Evolutionary conservation across 2,797 vertebrate species (phyloP), one percentile per base, ranked within the genome.

Genomic region (Chloroceryle amazona): DNA sequence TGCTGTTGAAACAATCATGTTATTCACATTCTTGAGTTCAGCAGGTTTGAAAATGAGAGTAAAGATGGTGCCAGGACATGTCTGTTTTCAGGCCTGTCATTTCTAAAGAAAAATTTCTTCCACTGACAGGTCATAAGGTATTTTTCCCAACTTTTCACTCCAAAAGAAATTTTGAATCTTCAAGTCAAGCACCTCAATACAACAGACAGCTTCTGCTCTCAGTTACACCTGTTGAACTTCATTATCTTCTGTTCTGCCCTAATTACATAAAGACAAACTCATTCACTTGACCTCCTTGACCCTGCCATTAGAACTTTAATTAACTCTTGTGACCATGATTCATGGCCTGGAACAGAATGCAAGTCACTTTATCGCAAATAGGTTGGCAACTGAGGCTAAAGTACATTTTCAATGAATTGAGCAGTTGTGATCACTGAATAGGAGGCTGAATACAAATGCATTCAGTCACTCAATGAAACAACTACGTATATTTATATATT

Each of bases 201-300:
- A 60, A 31, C 66, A 75, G 76, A 46, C 11, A 20, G 87, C 23
- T 86, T 72, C 76, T 86, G 25, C 73, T 76, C 95, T 94, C 44
- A 0, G 29, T 94, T 95, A 44, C 91, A 95, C 93, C 90, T 89
- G 88, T 79, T 95, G 94, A 81, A 89, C 70, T 86, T 87, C 85
- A 91, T 93, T 89, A 94, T 93, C 60, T 81, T 84, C 82, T 4
- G 0, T 86, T 93, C 87, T 89, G 44, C 63, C 44, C 67, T 93
- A 95, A 94, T 95, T 94, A 81, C 87, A 67, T 51, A 61, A 29
- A 86, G 81, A 81, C 88, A 95, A 95, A 86, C 67, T 93, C 88
- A 76, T 86, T 92, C 93, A 95, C 81, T 97, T 96, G 88, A 97
- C 88, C 94, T 70, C 10, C 23, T n/a, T 92, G 93, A 86, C 96